A percentile compares a stretch with the other conserved stretches of the same genome.
phyloP scores from a whole-genome alignment of 1,140 invertebrate species.

The Mizuhopecten yessoensis region DNA sequence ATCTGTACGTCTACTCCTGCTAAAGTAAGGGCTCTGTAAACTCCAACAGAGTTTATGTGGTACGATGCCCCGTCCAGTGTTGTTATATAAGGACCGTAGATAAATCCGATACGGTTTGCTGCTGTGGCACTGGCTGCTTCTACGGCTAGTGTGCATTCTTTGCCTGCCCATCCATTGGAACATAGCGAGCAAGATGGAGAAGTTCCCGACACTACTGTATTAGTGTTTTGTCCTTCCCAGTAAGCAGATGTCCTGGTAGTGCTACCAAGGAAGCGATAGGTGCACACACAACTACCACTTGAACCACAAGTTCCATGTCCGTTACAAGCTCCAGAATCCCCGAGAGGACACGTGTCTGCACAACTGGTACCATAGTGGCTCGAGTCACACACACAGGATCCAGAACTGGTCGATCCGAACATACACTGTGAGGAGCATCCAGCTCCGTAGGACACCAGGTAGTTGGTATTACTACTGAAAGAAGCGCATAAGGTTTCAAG shows the following conservation, averaged over 20 bases:
- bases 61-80: slow-evolving; percentile 64
- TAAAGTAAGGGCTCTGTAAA: slow-evolving; percentile 58
- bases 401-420: slow-evolving; percentile 55
- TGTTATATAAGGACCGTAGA: slow-evolving; percentile 63
- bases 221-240: slow-evolving; percentile 43
- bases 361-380: slow-evolving; percentile 64
- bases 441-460: slow-evolving; percentile 50
- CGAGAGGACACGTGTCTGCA: slow-evolving; percentile 57
- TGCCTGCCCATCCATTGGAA: slow-evolving; percentile 60
- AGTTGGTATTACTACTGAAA: slow-evolving; percentile 41
- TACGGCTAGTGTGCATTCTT: slow-evolving; percentile 65
- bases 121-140: not conserved
- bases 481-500: slow-evolving; percentile 43
- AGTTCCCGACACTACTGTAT: not conserved
- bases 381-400: slow-evolving; percentile 62
- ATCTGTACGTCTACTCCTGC: slow-evolving; percentile 54
- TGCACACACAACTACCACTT: slow-evolving; percentile 62
- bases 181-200: slow-evolving; percentile 62
- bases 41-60: slow-evolving; percentile 60
- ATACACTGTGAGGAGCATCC: slow-evolving; percentile 57
- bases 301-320: slow-evolving; percentile 57
- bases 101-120: slow-evolving; percentile 52
- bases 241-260: slow-evolving; percentile 47
- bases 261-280: slow-evolving; percentile 60
- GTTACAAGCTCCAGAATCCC: slow-evolving; percentile 61